Conservation (phyloP, 2,888 invertebrate genomes). For the Sarcophaga caerulescens region DNA sequence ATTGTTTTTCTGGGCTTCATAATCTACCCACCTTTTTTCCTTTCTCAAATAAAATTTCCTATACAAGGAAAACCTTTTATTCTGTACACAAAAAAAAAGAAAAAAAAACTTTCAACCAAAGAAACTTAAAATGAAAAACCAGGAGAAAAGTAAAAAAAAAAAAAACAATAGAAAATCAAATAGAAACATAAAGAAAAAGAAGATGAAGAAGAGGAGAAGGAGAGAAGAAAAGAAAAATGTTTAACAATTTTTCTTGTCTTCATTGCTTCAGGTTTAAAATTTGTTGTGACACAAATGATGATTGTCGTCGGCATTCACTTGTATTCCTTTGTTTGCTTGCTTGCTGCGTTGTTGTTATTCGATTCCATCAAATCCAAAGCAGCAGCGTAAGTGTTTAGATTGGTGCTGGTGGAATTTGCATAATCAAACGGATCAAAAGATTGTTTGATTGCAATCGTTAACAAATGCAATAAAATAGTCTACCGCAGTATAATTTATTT, state of each 20-base stretch:
- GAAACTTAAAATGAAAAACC: neutral
- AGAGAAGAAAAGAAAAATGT: neutral
- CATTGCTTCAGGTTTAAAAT: conserved; percentile 47
- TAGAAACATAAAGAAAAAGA: neutral
- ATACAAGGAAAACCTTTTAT: conserved; percentile 36
- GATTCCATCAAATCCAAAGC: too few species aligned
- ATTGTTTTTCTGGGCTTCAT: neutral
- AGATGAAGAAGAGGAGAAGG: too few species aligned
- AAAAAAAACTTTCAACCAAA: neutral
- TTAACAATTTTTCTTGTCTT: conserved; percentile 41
- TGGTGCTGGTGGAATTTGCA: conserved; percentile 40
- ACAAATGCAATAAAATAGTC: conserved; percentile 49
- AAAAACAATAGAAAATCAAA: conserved; percentile 10
- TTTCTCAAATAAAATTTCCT: conserved; percentile 16
- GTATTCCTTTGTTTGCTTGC: neutral
- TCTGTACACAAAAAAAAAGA: neutral
- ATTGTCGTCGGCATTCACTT: conserved; percentile 50
- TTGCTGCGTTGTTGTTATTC: neutral
- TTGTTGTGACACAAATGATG: conserved; percentile 61
- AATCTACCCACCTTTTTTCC: neutral
- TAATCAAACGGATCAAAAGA: conserved; percentile 65
- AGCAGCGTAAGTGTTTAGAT: neutral
- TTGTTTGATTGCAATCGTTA: conserved; percentile 53
- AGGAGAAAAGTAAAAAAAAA: conserved; percentile 16
- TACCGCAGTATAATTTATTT: conserved; percentile 49